A percentile compares a stretch with the other conserved stretches of the same genome.
phyloP scores from a whole-genome alignment of 2,888 invertebrate species.

The Serrognathus titanus region DNA sequence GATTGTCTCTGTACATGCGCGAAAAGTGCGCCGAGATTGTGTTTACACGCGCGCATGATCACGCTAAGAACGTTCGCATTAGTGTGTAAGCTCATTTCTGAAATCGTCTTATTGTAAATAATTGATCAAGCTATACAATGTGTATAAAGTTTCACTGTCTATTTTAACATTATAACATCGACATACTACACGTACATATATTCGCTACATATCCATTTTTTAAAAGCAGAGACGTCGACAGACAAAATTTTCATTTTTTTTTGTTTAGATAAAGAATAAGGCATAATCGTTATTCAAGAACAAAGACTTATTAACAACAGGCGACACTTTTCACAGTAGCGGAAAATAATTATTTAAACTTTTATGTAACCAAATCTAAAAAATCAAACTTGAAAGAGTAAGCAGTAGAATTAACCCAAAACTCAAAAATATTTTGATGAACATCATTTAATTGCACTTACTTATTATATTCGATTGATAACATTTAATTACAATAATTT shows the following conservation, averaged over 20 bases:
- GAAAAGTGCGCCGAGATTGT: constrained; percentile 1
- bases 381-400: too few species aligned
- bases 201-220: constrained; percentile 2
- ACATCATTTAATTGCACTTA: too few species aligned
- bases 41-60: constrained; percentile 9
- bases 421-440: too few species aligned
- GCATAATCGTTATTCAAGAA: too few species aligned
- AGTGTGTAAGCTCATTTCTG: constrained; percentile 1
- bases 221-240: not conserved
- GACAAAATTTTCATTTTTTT: not conserved
- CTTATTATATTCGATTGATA: too few species aligned
- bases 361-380: too few species aligned
- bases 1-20: not conserved
- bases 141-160: constrained; percentile 10
- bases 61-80: constrained; percentile 6
- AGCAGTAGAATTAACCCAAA: too few species aligned
- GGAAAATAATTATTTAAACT: too few species aligned
- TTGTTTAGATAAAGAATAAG: too few species aligned
- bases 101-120: constrained; percentile 14
- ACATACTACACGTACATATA: not conserved
- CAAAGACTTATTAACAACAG: too few species aligned
- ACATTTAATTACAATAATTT: too few species aligned
- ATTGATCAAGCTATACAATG: constrained; percentile 4
- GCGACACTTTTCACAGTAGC: too few species aligned
- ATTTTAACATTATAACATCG: constrained; percentile 3